These are phyloP conservation scores for Lepidurus arcticus DNA, from an alignment of 1,140 invertebrate species.

Conservation along the genomic window DNA sequence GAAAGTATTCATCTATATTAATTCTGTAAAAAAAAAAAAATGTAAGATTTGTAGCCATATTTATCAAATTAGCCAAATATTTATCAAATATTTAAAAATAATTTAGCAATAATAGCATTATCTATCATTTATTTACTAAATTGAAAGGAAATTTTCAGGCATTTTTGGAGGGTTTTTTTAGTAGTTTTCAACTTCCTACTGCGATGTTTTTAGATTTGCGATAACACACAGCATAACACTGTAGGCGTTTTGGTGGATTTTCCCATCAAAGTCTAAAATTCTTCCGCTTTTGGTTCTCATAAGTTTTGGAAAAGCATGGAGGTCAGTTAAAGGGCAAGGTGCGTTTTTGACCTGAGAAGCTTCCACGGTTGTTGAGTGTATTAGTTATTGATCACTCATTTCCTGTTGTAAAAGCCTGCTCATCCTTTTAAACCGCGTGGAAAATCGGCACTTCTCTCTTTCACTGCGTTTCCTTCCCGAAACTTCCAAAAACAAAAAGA, in stretches of 20 bases:
- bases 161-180: too few species aligned
- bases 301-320: background rate
- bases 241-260: background rate
- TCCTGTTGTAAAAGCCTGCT: slow-evolving; percentile 19
- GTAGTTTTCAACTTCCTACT: too few species aligned
- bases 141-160: background rate
- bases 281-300: too few species aligned
- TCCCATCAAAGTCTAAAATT: background rate
- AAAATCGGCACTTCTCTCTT: slow-evolving; percentile 21
- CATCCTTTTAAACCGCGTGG: slow-evolving; percentile 19
- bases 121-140: background rate
- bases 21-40: too few species aligned
- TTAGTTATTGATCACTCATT: slow-evolving; percentile 20
- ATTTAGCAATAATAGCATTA: background rate
- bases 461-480: background rate
- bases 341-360: slow-evolving; percentile 13
- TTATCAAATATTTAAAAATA: background rate
- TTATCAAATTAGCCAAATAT: too few species aligned
- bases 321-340: background rate
- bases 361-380: slow-evolving; percentile 19
- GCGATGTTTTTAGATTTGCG: too few species aligned
- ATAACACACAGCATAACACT: too few species aligned
- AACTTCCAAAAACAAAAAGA: slow-evolving; percentile 12
- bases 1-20: too few species aligned
- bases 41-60: too few species aligned